phyloP scores from a whole-genome alignment of 2,888 invertebrate genomes.

The Asteroscopus sphinx region DNA sequence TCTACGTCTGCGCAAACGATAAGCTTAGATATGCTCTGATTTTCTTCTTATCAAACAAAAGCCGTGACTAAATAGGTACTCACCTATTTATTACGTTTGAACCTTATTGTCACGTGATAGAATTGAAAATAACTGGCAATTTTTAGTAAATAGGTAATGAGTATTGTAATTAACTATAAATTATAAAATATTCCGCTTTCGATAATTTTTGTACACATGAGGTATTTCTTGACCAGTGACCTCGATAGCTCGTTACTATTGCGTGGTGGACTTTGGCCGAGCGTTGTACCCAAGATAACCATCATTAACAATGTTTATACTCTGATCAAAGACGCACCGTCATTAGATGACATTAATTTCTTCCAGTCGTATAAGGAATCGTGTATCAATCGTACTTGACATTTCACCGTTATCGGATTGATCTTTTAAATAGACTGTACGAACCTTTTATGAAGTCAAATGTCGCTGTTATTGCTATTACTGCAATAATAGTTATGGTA shows the following conservation, averaged over 20 bases:
- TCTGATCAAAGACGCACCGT: conserved; percentile 62
- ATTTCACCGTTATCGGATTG: conserved; percentile 66
- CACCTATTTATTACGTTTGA: conserved; percentile 14
- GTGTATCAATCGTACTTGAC: conserved; percentile 77
- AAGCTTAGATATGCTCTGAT: conserved; percentile 48
- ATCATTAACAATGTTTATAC: conserved; percentile 59
- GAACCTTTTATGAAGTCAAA: conserved; percentile 51
- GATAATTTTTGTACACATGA: conserved; percentile 48
- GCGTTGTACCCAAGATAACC: conserved; percentile 52
- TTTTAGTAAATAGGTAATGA: neutral
- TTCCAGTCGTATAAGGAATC: conserved; percentile 55
- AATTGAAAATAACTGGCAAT: conserved; percentile 10
- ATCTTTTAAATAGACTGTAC: conserved; percentile 58
- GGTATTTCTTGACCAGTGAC: conserved; percentile 60
- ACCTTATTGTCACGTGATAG: conserved; percentile 26
- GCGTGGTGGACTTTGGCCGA: conserved; percentile 62
- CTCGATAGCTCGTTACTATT: conserved; percentile 51
- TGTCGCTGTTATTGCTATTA: conserved; percentile 50
- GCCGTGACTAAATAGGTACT: conserved; percentile 4
- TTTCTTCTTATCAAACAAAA: conserved; percentile 45
- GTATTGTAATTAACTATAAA: conserved; percentile 35
- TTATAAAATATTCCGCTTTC: conserved; percentile 50
- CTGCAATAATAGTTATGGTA: conserved; percentile 41
- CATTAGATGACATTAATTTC: conserved; percentile 63
- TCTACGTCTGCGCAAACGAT: conserved; percentile 40